phyloP scores from a whole-genome alignment of 2,113 vertebrate genomes.

The Cardinalis cardinalis region DNA sequence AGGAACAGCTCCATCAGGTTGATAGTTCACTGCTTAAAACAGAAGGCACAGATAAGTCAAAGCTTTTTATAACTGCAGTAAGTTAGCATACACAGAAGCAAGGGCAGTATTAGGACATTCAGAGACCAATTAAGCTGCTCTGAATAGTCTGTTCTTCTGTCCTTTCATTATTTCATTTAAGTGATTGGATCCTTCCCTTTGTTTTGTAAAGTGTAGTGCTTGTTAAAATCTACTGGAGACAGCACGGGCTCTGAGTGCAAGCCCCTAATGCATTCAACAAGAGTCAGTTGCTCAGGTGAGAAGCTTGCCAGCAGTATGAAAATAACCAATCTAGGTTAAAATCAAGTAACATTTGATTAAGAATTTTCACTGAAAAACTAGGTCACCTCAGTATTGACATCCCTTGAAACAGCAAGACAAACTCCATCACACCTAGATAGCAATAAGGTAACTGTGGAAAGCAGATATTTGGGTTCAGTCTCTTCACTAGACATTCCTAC shows the following conservation, averaged over 20 bases:
- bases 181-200: background rate
- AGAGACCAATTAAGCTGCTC: background rate
- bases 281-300: background rate
- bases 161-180: background rate
- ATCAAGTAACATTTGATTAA: background rate
- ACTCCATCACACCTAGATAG: background rate
- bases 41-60: background rate
- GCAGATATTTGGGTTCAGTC: background rate
- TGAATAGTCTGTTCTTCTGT: background rate
- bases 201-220: background rate
- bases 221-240: background rate
- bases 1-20: constrained; percentile 75
- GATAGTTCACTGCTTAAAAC: constrained; percentile 70
- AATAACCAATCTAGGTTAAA: background rate
- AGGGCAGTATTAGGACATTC: background rate
- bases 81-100: background rate
- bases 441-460: background rate
- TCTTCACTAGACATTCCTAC: background rate
- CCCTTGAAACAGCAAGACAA: background rate
- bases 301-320: background rate
- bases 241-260: background rate
- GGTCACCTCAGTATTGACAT: background rate
- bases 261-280: background rate
- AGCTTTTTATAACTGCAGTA: background rate
- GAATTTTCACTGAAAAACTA: background rate